phyloP scores from a whole-genome alignment of 1,140 invertebrate species.

The Cydia strobilella region DNA sequence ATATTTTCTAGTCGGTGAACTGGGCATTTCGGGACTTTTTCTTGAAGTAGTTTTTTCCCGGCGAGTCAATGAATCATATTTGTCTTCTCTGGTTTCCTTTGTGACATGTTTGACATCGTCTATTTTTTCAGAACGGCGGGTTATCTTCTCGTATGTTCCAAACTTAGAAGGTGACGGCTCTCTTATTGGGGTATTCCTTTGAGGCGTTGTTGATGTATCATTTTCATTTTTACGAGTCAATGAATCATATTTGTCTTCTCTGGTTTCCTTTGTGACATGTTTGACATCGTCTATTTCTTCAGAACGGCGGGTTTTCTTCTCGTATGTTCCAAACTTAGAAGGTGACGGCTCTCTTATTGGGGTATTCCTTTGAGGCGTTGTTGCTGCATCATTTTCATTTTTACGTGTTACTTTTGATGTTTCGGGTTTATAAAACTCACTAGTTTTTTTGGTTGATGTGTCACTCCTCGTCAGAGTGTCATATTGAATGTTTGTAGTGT shows the following conservation, averaged over 20 bases:
- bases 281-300: constrained; percentile 32
- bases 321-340: constrained; percentile 49
- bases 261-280: constrained; percentile 32
- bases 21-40: constrained; percentile 35
- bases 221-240: constrained; percentile 34
- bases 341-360: constrained; percentile 43
- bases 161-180: constrained; percentile 47
- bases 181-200: constrained; percentile 36
- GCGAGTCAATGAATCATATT: constrained; percentile 40
- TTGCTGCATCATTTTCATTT: constrained; percentile 35
- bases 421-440: not conserved
- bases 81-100: constrained; percentile 33
- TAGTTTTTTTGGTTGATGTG: not conserved
- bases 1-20: constrained; percentile 45
- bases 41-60: constrained; percentile 39
- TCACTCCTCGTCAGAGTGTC: not conserved
- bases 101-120: constrained; percentile 31
- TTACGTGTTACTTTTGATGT: constrained; percentile 21
- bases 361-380: constrained; percentile 33
- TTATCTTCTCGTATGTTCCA: constrained; percentile 50
- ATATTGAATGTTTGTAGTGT: constrained; percentile 2
- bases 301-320: constrained; percentile 41
- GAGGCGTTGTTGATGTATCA: constrained; percentile 33
- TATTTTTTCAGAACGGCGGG: constrained; percentile 30
- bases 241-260: constrained; percentile 37